phyloP scores from a whole-genome alignment of 2,797 vertebrate species.

The Pseudotriccus pelzelni region DNA sequence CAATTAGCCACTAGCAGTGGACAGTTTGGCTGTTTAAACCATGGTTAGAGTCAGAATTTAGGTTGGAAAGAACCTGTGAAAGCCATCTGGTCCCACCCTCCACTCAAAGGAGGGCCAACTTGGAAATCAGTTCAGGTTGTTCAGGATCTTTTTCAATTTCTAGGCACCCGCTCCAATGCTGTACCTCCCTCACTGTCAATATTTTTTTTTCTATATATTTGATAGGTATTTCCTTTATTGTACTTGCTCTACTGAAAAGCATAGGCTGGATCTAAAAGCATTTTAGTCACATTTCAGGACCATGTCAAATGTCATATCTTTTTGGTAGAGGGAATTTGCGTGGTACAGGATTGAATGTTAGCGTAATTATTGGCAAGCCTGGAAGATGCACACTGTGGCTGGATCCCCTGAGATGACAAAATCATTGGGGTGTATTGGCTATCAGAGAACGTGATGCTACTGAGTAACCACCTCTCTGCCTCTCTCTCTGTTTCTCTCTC shows the following conservation, averaged over 20 bases:
- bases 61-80: not conserved
- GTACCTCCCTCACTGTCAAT: not conserved
- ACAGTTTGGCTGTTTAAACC: not conserved
- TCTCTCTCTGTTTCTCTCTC: not conserved
- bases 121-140: not conserved
- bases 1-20: not conserved
- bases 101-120: not conserved
- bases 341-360: not conserved
- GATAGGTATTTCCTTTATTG: not conserved
- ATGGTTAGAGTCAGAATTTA: not conserved
- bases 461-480: not conserved
- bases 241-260: not conserved
- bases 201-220: not conserved
- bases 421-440: not conserved
- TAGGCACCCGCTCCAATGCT: not conserved
- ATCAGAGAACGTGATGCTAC: accelerated
- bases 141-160: not conserved
- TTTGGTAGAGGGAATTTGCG: not conserved
- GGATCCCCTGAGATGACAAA: not conserved
- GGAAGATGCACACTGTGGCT: not conserved
- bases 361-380: not conserved
- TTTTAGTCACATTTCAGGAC: not conserved
- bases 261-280: not conserved
- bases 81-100: not conserved
- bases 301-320: not conserved